These are phyloP conservation scores for Sphaerophoria rueppellii DNA, from an alignment of 2,888 invertebrate genomes.

Conservation along the genomic window DNA sequence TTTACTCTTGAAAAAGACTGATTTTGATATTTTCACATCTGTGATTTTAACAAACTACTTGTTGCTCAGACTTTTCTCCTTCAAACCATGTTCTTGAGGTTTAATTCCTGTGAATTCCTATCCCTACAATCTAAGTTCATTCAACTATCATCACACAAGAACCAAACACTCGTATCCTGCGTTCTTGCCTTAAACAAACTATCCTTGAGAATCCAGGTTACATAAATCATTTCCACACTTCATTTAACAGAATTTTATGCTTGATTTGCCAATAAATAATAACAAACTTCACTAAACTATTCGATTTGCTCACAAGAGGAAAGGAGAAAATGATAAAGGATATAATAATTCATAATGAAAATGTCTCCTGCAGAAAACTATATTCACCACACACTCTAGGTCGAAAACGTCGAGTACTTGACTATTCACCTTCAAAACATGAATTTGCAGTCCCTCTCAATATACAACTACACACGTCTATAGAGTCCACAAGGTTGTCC, in stretches of 20 bases:
- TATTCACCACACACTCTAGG: background rate
- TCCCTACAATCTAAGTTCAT: background rate
- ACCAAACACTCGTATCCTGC: background rate
- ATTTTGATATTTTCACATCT: too few species aligned
- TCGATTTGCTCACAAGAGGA: background rate
- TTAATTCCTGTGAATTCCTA: background rate
- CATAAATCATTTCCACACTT: constrained; percentile 66
- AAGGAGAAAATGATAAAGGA: constrained; percentile 1
- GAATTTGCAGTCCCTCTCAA: constrained; percentile 38
- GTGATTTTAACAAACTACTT: too few species aligned
- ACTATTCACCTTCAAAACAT: constrained; percentile 39
- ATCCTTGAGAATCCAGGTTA: constrained; percentile 44
- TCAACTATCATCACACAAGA: background rate
- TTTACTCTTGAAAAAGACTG: too few species aligned
- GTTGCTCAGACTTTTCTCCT: too few species aligned
- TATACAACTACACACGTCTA: background rate
- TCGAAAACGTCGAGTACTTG: background rate
- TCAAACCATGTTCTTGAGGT: too few species aligned
- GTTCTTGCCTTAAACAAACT: background rate
- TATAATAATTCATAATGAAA: constrained; percentile 52
- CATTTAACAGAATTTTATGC: constrained; percentile 63
- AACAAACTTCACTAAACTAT: constrained; percentile 9
- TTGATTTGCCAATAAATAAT: constrained; percentile 62
- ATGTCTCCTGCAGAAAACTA: constrained; percentile 25
- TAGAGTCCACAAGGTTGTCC: constrained; percentile 22